phyloP scores from a whole-genome alignment of 92 coral and sea anemone species.

The Porites rus region DNA sequence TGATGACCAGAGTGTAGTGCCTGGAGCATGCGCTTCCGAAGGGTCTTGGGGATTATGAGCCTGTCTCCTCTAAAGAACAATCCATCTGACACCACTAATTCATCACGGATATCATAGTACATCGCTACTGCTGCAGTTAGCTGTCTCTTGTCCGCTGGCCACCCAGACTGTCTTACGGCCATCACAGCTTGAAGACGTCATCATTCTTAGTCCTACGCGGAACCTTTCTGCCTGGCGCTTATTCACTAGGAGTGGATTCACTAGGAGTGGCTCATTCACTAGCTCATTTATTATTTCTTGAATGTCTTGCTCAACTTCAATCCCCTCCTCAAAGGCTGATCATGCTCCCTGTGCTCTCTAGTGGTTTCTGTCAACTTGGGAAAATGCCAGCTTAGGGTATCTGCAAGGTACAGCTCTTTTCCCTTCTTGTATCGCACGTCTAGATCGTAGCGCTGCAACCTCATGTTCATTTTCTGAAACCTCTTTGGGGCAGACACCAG shows the following conservation, averaged over 20 bases:
- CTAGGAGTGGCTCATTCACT: slow-evolving; percentile 6
- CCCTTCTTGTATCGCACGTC: background rate
- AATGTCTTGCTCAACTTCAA: slow-evolving; percentile 7
- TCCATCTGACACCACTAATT: slow-evolving; percentile 28
- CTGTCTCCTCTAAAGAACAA: slow-evolving; percentile 13
- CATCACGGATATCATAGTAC: slow-evolving; percentile 43
- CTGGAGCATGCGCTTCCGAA: slow-evolving; percentile 22
- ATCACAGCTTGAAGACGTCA: slow-evolving; percentile 6
- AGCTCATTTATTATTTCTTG: slow-evolving; percentile 11
- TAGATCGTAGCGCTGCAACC: background rate
- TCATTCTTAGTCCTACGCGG: slow-evolving; percentile 26
- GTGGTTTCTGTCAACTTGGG: too few relatives aligned
- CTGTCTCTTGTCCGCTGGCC: too few relatives aligned
- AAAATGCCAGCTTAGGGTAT: too few relatives aligned
- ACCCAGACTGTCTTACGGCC: too few relatives aligned
- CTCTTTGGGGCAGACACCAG: background rate
- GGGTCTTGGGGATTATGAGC: slow-evolving; percentile 39
- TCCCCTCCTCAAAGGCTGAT: slow-evolving; percentile 8
- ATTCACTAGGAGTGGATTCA: slow-evolving; percentile 19
- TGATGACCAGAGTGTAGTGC: slow-evolving; percentile 38
- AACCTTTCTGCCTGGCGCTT: background rate
- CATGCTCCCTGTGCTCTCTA: background rate
- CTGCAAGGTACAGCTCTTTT: too few relatives aligned
- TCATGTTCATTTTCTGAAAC: background rate
- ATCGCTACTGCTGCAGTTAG: background rate